Percentiles rank a stretch among this genome's conserved stretches.
Evolutionary conservation across 1,140 invertebrate species (phyloP).

Genomic region (Fopius arisanus): DNA sequence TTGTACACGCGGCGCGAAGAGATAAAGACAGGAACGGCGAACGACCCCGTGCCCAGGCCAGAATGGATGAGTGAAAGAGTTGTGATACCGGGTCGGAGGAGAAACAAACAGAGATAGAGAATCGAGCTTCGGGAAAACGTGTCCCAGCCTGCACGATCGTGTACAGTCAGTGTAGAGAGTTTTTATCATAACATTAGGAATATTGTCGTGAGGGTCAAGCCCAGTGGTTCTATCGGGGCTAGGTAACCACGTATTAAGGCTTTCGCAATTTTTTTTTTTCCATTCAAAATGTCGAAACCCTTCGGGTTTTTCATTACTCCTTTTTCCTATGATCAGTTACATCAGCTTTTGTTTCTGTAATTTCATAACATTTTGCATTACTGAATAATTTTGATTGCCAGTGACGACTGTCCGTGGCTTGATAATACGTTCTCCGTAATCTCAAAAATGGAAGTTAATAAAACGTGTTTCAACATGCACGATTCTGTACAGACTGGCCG

Average conservation of each 20-base stretch:
- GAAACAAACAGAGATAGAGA: slow-evolving; percentile 26
- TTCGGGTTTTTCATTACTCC: no score
- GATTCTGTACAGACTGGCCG: slow-evolving; percentile 31
- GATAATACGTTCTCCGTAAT: slow-evolving; percentile 14
- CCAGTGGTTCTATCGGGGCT: neutral
- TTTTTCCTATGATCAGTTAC: neutral
- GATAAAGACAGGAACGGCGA: slow-evolving; percentile 36
- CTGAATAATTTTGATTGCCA: no score
- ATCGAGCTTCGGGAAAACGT: slow-evolving; percentile 56
- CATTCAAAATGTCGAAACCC: neutral
- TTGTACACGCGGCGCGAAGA: neutral
- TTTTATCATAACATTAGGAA: slow-evolving; percentile 55
- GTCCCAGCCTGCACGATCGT: slow-evolving; percentile 57
- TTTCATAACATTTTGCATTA: neutral
- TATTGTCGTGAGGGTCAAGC: neutral
- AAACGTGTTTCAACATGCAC: slow-evolving; percentile 39
- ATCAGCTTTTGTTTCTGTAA: neutral
- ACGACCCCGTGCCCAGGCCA: slow-evolving; percentile 27
- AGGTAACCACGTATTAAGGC: neutral
- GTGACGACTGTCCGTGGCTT: neutral
- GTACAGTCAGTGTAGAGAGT: slow-evolving; percentile 54
- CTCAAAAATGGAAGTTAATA: slow-evolving; percentile 26
- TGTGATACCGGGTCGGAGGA: slow-evolving; percentile 22
- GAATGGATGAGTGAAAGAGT: slow-evolving; percentile 30
- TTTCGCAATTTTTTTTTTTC: neutral